Conservation (phyloP, 2,888 invertebrate species). For the Alloplasta piceator region DNA sequence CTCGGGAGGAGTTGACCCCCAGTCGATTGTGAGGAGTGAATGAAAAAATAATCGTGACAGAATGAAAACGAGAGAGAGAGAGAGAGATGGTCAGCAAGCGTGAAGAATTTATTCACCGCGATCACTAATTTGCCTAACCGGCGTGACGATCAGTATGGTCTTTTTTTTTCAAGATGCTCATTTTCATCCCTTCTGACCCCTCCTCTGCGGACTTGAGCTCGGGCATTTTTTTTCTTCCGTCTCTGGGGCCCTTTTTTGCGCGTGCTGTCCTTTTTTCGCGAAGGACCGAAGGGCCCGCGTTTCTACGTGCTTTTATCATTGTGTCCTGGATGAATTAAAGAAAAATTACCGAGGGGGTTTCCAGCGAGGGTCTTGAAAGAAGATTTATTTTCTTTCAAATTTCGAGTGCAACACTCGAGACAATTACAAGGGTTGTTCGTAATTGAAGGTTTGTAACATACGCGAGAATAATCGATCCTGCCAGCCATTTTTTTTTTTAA, state of each 20-base stretch:
- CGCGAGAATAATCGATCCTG: too few species aligned
- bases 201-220: neutral
- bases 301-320: conserved; percentile 19
- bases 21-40: conserved; percentile 21
- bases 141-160: conserved; percentile 69
- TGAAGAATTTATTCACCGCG: conserved; percentile 78
- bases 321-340: neutral
- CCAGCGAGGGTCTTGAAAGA: neutral
- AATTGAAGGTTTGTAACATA: conserved; percentile 24
- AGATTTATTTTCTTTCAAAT: conserved; percentile 33
- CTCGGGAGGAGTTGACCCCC: neutral
- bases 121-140: conserved; percentile 77
- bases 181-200: neutral
- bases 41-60: conserved; percentile 64
- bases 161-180: neutral
- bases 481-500: neutral
- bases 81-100: conserved; percentile 67
- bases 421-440: conserved; percentile 26
- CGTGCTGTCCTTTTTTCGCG: conserved; percentile 22
- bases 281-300: conserved; percentile 26
- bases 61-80: conserved; percentile 35
- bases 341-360: conserved; percentile 6
- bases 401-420: conserved; percentile 35
- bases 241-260: conserved; percentile 36
- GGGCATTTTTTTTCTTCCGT: neutral